Percentiles rank a stretch among this genome's conserved stretches.
Evolutionary conservation across 2,113 vertebrate species (phyloP).

Genomic region (Eidolon helvum): DNA sequence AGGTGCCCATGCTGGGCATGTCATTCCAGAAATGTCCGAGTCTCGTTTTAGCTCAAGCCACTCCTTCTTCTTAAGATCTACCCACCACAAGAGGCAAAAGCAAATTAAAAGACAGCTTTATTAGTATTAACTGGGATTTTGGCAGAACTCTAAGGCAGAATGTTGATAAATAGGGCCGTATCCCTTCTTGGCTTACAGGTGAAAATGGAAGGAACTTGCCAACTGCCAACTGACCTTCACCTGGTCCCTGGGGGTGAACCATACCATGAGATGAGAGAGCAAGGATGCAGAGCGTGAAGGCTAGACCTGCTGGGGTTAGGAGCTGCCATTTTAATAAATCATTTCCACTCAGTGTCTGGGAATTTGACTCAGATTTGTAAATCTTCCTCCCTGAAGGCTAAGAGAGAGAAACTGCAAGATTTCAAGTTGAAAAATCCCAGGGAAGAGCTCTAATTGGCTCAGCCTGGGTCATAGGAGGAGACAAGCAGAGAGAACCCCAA

Average conservation of each 20-base stretch:
- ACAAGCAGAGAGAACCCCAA: background rate
- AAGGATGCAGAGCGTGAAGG: background rate
- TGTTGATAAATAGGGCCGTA: background rate
- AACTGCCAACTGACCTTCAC: background rate
- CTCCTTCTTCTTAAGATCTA: background rate
- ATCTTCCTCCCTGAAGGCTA: background rate
- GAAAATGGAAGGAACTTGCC: background rate
- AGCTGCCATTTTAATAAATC: background rate
- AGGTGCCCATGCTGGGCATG: background rate
- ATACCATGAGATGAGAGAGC: background rate
- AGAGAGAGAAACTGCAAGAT: background rate
- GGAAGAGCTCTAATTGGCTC: background rate
- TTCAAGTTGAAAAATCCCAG: background rate
- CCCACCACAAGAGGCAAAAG: background rate
- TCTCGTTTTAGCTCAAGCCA: background rate
- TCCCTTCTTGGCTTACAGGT: background rate
- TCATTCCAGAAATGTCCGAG: background rate
- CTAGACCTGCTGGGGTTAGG: background rate
- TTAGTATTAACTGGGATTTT: background rate
- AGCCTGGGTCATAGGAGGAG: too few relatives aligned
- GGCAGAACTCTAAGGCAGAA: too few relatives aligned
- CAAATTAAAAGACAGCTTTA: background rate
- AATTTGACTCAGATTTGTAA: background rate
- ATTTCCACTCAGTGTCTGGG: background rate
- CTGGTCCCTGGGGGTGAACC: background rate